Evolutionary conservation across 2,797 vertebrate genomes (phyloP).

Genomic region (Poecilia velifera): DNA sequence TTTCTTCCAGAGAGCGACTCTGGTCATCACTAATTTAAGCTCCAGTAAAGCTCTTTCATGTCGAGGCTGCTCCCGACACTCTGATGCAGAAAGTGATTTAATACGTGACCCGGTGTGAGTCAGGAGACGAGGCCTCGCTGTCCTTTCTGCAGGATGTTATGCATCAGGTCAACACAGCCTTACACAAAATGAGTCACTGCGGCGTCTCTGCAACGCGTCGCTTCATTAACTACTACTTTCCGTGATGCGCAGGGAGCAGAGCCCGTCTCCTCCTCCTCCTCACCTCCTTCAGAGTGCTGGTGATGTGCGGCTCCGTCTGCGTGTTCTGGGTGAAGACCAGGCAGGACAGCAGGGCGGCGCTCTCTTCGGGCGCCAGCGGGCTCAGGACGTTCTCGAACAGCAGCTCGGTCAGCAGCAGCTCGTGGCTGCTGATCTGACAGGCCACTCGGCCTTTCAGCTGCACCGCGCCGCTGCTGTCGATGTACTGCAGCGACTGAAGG

Average conservation of each 20-base stretch:
- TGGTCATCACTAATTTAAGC: slow-evolving; percentile 72
- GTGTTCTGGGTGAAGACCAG: slow-evolving; percentile 88
- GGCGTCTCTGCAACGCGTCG: not conserved
- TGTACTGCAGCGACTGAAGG: slow-evolving; percentile 86
- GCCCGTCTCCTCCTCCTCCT: not conserved
- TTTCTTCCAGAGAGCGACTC: slow-evolving; percentile 5
- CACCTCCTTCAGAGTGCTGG: slow-evolving; percentile 87
- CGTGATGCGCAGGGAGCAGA: not conserved
- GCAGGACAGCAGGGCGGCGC: slow-evolving; percentile 91
- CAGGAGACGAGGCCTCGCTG: slow-evolving; percentile 18
- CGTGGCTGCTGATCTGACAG: slow-evolving; percentile 92
- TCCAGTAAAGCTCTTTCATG: slow-evolving; percentile 73
- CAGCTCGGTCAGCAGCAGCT: slow-evolving; percentile 91
- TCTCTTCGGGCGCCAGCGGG: slow-evolving; percentile 89
- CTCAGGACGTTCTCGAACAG: slow-evolving; percentile 91
- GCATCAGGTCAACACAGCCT: slow-evolving; percentile 23
- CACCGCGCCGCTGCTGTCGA: slow-evolving; percentile 85
- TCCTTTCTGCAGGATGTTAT: slow-evolving; percentile 41
- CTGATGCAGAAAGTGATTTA: slow-evolving; percentile 23
- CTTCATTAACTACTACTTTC: not conserved
- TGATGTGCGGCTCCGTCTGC: slow-evolving; percentile 87
- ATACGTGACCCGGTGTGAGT: slow-evolving; percentile 42
- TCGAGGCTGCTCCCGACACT: slow-evolving; percentile 30
- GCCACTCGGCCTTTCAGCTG: slow-evolving; percentile 92
- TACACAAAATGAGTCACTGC: slow-evolving; percentile 28